Evolutionary conservation across 2,797 vertebrate species (phyloP).

Genomic region (Enteromius treurensis): DNA sequence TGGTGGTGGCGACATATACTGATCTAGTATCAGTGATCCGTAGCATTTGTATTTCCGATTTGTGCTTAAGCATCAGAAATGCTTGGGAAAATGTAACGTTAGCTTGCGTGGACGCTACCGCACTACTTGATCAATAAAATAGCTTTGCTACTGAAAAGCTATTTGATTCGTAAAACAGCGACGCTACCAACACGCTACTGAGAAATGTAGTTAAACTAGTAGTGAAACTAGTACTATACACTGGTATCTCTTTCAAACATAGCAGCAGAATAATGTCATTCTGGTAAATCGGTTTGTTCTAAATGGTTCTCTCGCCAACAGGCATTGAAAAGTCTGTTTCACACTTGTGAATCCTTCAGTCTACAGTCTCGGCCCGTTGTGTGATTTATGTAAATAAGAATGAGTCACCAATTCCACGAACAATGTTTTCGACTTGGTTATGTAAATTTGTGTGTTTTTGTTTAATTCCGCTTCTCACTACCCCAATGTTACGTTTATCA

Average conservation of each 20-base stretch:
- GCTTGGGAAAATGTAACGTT: no score
- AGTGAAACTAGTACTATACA: no score
- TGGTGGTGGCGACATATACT: no score
- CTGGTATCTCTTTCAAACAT: background rate
- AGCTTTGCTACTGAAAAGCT: no score
- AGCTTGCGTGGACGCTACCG: no score
- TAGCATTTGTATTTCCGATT: no score
- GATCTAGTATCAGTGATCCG: no score
- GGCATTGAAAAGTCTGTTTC: background rate
- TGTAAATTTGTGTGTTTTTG: background rate
- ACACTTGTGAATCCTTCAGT: background rate
- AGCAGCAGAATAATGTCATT: background rate
- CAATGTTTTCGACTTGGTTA: background rate
- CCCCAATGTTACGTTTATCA: background rate
- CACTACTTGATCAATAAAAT: no score
- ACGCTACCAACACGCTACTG: no score
- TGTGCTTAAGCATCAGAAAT: no score
- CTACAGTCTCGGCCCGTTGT: background rate
- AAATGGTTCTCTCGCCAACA: background rate
- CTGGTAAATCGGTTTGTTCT: background rate
- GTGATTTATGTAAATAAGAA: background rate
- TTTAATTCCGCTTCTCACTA: background rate
- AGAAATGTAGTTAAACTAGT: no score
- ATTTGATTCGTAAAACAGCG: no score
- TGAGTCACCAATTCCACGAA: background rate